Percentiles rank a stretch among this genome's conserved stretches.
phyloP scores from a whole-genome alignment of 2,113 vertebrate genomes.

The Sinocyclocheilus anophthalmus region DNA sequence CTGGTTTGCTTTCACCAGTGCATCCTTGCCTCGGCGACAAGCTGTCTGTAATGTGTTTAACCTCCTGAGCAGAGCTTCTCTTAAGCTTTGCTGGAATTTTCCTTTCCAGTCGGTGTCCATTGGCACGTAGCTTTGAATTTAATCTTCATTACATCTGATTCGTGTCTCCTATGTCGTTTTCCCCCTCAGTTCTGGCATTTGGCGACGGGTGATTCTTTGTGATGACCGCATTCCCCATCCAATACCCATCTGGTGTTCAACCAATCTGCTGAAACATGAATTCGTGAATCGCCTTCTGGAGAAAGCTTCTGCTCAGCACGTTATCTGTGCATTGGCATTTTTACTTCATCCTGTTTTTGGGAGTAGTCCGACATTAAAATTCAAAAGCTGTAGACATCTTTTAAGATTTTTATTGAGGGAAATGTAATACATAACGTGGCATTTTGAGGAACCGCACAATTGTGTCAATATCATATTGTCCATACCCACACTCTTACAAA shows the following conservation, averaged over 20 bases:
- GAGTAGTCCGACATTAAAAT: neutral
- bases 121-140: neutral
- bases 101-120: constrained; percentile 85
- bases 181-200: constrained; percentile 91
- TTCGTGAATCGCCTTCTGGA: constrained; percentile 98
- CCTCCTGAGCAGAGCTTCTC: constrained; percentile 90
- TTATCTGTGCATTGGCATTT: neutral
- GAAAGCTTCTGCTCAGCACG: constrained; percentile 97
- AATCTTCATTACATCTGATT: neutral
- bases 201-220: constrained; percentile 94
- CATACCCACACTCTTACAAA: neutral
- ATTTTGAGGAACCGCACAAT: neutral
- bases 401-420: neutral
- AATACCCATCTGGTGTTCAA: constrained; percentile 97
- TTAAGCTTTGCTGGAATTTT: constrained; percentile 93
- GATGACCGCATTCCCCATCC: constrained; percentile 91
- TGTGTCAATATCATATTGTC: neutral
- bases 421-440: neutral
- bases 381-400: neutral
- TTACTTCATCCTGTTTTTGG: neutral
- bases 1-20: constrained; percentile 95
- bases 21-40: constrained; percentile 91
- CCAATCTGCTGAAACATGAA: constrained; percentile 97
- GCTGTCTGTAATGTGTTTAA: constrained; percentile 89
- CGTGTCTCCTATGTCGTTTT: neutral